Percentiles rank a stretch among this genome's conserved stretches.
Conservation (phyloP, 2,797 vertebrate species). For the Euphonia xanthogaster region DNA sequence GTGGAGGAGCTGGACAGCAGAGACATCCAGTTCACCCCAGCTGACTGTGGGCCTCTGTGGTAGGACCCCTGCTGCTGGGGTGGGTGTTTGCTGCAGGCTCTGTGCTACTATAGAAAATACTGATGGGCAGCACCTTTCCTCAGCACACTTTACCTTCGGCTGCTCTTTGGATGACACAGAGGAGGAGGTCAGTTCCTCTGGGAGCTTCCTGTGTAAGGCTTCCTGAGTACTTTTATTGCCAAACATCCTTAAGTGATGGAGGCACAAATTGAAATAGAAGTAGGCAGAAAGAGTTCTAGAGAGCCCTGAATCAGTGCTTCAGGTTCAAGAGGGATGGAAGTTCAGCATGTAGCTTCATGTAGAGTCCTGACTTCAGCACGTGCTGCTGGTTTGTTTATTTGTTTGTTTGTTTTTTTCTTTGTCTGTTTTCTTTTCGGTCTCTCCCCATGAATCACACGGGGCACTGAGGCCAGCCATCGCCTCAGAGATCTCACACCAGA, state of each 20-base stretch:
- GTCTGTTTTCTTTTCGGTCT: neutral
- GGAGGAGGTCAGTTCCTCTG: neutral
- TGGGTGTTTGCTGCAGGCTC: neutral
- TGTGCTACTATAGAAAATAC: neutral
- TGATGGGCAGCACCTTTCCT: neutral
- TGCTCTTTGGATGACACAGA: neutral
- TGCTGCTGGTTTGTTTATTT: neutral
- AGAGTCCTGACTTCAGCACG: neutral
- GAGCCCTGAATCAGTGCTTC: neutral
- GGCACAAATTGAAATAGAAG: neutral
- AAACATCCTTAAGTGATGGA: neutral
- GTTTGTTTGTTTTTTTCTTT: neutral
- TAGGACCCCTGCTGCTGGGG: accelerated
- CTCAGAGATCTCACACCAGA: neutral
- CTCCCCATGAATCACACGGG: neutral
- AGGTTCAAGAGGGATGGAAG: neutral
- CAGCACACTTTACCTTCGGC: neutral
- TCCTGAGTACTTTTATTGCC: neutral
- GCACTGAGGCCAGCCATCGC: neutral
- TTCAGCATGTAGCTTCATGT: neutral
- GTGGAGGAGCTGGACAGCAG: neutral
- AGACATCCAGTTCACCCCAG: neutral
- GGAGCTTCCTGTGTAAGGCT: neutral
- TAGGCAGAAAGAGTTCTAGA: neutral
- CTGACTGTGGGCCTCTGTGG: accelerated